Base-by-base conservation (phyloP, 2,888 invertebrate species). In the Antheraea yamamai region DNA sequence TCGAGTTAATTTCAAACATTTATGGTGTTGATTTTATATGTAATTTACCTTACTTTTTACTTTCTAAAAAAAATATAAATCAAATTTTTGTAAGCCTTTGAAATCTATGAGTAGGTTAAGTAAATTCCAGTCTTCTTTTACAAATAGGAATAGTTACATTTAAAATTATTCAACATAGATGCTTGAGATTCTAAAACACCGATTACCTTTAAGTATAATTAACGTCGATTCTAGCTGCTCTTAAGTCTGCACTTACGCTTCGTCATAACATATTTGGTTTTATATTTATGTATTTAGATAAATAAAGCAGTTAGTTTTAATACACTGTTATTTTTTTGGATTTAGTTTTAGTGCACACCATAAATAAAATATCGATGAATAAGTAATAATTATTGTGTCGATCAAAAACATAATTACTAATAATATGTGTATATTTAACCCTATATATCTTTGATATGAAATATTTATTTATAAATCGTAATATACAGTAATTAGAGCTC, bases 401-500 rank as follows among this genome's bases (percentile, higher is more conserved):
- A 64, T 14, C 26, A 64, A 14, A 10, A 64, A 61, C n/a, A 61
- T 61, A n/a, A 23, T 20, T 16, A 61, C 7, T 18, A n/a, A 30
- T 35, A 39, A 30, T 35, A 39, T 20, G 3, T 70, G n/a, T 70
- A 39, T 39, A 39, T 39, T 70, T 70, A n/a, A 70, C 39, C n/a
- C 39, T 20, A 68, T n/a, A 70, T n/a, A 70, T 70, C 20, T 70
- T 4, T 70, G 8, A 39, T 39, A 70, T 20, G 16, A 70, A 70
- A 70, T 12, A 20, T 26, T 39, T 70, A 35, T 7, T 39, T 66
- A 0, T n/a, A 6, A 7, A 39, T 18, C 35, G 3, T 35, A 23
- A 20, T 30, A 20, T 4, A 30, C 30, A 66, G 16, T 18, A 39
- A 78, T 91, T 88, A 94, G 78, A 94, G 89, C 81, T 94, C 93